These are phyloP conservation scores for Sapajus apella DNA, from an alignment of 2,113 vertebrate genomes.

Conservation along the genomic window DNA sequence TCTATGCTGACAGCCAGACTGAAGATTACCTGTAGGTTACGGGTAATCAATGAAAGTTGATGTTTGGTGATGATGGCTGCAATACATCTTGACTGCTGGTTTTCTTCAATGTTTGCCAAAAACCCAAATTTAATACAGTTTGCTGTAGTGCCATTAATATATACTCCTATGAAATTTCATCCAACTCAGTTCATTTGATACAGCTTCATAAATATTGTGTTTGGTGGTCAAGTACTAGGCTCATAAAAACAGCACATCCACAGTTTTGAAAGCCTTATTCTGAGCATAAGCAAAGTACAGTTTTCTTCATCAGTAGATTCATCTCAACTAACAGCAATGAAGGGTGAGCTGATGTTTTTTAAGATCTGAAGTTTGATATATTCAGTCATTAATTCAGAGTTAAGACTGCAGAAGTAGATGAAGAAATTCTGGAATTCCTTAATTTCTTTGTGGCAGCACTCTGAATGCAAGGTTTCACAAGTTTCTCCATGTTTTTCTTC, in stretches of 20 bases:
- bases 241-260: slow-evolving; percentile 8
- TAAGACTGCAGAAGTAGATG: not conserved
- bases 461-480: not conserved
- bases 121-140: not conserved
- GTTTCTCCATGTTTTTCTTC: slow-evolving; percentile 40
- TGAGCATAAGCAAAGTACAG: slow-evolving; percentile 23
- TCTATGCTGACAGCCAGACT: not conserved
- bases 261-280: slow-evolving; percentile 35
- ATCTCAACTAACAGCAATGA: slow-evolving; percentile 1
- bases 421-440: slow-evolving; percentile 24
- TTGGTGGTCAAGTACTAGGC: not conserved
- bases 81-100: not conserved
- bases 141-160: not conserved
- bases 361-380: not conserved
- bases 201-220: not conserved
- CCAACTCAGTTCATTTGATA: not conserved
- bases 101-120: slow-evolving; percentile 39
- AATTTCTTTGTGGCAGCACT: slow-evolving; percentile 2
- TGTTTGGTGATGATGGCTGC: not conserved
- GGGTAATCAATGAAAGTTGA: not conserved
- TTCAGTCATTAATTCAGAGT: not conserved
- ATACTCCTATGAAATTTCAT: not conserved
- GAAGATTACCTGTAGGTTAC: not conserved
- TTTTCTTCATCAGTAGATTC: slow-evolving; percentile 29
- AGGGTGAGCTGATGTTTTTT: not conserved